Evolutionary conservation across 2,797 vertebrate genomes (phyloP), one percentile per base, ranked within the genome.

Genomic region (Loriculus beryllinus): DNA sequence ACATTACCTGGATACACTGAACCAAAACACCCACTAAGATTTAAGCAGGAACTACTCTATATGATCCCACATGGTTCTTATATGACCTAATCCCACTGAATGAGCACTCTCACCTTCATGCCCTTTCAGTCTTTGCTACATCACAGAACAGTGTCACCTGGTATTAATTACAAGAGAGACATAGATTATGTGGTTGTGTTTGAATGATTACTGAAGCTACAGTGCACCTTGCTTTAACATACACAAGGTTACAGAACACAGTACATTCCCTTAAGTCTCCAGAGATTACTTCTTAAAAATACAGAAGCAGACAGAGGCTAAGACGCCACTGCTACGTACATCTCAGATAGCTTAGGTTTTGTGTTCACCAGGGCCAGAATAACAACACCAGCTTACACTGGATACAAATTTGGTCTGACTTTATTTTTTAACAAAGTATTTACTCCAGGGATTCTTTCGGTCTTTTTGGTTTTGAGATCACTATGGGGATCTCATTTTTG

Each of bases 11-110:
- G 18, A 87, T 26, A 94, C 29, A 78, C 31, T 0, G 0, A 87
- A 89, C 7, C 22, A 91, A 89, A 96, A 89, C 42, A 91, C 18
- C 35, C 35, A 87, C 7, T 3, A 71, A 79, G 54, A 81, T 65
- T 72, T 75, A 78, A 81, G 62, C 37, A 91, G 76, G 28, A 92
- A 48, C 31, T 47, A 42, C 40, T 86, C 62, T 37, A 4, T 40
- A 23, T 40, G 62, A 83, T 72, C 33, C 33, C 89, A 88, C 87
- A 59, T 78, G 54, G 72, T 72, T 91, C 79, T 40, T 89, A 67
- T 75, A 68, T 20, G 64, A 90, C 51, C 65, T 94, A 93, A 93
- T 82, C 63, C 68, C 83, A 87, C 54, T 14, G 22, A 76, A 76
- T 14, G 25, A 77, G 69, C 1, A 0, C n/a, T 71, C 62, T 86